Evolutionary conservation across 2,113 vertebrate genomes (phyloP), one percentile per base, ranked within the genome.

Genomic region (Ophthalmolycus amberensis): DNA sequence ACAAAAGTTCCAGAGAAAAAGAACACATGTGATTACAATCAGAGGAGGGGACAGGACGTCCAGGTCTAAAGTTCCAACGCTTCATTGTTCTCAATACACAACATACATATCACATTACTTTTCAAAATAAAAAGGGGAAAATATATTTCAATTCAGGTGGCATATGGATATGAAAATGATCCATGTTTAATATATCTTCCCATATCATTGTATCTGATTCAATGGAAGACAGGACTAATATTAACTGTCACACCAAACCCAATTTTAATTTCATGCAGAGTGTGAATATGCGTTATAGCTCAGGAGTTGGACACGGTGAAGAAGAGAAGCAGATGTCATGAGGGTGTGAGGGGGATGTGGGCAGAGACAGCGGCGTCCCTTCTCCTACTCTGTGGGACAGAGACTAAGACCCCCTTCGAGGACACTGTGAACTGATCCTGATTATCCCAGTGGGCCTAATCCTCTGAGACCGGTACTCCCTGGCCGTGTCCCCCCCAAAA

Each of bases 371-470:
- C 86, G 90, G 91, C 90, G 86, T 90, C 87, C 87, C 85, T 83
- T 89, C 86, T 89, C 86, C 89, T 91, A 79, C 91, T 88, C 74
- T 78, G 90, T 67, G 90, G 92, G 90, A 92, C 88, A 89, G 89
- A 89, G 75, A 93, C 91, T 92, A 90, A 92, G 88, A 91, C 92
- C 92, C 91, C 92, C 92, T 93, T 87, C 88, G 81, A 91, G 92
- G 93, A 88, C 88, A 89, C 91, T 92, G 91, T 91, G 91, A 94
- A 94, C 91, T 94, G 93, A 95, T 95, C 94, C 95, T 85, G 94
- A 95, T 95, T 95, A 95, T 95, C 95, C 89, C 93, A 89, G 93
- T 90, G 81, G 87, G 93, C 72, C 85, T 96, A 95, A 96, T 95
- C 95, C 93, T 91, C 84, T 85, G 88, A 89, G 90, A 67, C 88